phyloP scores from a whole-genome alignment of 2,113 vertebrate species.

The Myrmecobius fasciatus region DNA sequence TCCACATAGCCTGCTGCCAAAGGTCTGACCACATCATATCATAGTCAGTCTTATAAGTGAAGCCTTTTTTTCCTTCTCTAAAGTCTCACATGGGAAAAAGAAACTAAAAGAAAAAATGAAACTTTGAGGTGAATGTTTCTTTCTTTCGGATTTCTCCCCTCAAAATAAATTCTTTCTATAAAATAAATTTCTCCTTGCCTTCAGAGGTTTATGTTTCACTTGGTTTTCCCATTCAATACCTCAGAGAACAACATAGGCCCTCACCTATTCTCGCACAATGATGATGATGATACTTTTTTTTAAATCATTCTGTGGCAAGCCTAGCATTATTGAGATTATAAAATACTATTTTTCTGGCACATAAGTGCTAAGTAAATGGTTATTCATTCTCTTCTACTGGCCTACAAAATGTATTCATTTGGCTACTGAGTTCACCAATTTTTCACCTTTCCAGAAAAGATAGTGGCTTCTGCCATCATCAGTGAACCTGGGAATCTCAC shows the following conservation, averaged over 20 bases:
- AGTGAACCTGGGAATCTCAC: slow-evolving; percentile 82
- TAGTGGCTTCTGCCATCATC: slow-evolving; percentile 79
- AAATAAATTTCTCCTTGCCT: not conserved
- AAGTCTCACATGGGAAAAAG: not conserved
- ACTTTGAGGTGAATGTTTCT: not conserved
- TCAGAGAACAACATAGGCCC: slow-evolving; percentile 33
- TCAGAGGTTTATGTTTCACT: not conserved
- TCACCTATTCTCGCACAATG: slow-evolving; percentile 12
- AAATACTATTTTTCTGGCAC: not conserved
- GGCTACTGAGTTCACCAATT: slow-evolving; percentile 75
- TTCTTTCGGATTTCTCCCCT: not conserved
- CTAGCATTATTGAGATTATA: not conserved
- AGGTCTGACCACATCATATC: not conserved
- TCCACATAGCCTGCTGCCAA: not conserved
- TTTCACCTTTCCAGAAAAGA: slow-evolving; percentile 80
- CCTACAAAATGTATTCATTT: slow-evolving; percentile 44
- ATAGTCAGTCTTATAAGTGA: too few species aligned
- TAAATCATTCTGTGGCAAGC: slow-evolving; percentile 42
- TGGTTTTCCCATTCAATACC: slow-evolving; percentile 7
- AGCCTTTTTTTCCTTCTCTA: not conserved
- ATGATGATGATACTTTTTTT: slow-evolving; percentile 13
- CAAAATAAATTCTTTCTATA: slow-evolving; percentile 34
- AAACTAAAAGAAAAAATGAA: not conserved
- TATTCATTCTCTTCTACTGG: not conserved
- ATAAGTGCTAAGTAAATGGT: not conserved